Evolutionary conservation across 2,888 invertebrate genomes (phyloP), one percentile per base, ranked within the genome.

Genomic region (Drosophila birchii): DNA sequence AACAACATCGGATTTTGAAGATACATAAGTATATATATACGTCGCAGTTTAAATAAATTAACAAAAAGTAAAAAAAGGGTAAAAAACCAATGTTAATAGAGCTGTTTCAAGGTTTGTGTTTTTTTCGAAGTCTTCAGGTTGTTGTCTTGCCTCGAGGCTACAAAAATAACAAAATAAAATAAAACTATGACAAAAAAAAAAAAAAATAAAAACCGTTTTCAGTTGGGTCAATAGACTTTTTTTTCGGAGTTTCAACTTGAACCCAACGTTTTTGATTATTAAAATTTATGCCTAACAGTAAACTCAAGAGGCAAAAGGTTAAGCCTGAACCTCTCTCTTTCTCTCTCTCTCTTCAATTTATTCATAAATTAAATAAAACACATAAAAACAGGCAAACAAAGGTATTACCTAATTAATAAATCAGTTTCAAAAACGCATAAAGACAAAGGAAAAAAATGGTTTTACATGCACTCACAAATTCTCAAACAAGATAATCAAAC

Each of bases 401-500:
- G 39, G 20, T 20, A 39, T 34, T 41, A 61, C 38, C 32, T 29
- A 34, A 54, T 32, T 54, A 41, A 60, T 54, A 41, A 60, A 43
- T 60, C 41, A 60, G 32, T 54, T 51, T 29, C 16, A 36, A 75
- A 76, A 79, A 78, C 79, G 89, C 89, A 85, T 89, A 87, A 78
- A 87, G 86, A 89, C 82, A 53, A 88, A 82, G 83, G 87, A 82
- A 80, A 80, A 80, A 85, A 79, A 78, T 73, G 68, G 79, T 83
- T 81, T 76, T 78, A 76, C 76, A 79, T 74, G 56, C 68, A 73
- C 76, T 75, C 77, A 75, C 55, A 75, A 75, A 54, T 41, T 39
- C 47, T 39, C 45, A 67, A 67, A 55, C 55, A 67, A 63, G 58
- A 54, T 38, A 63, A 67, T 54, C 39, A 69, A 74, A 70, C 56